These are phyloP conservation scores for Gallinago undulata DNA, from an alignment of 2,113 vertebrate genomes.

Conservation along the genomic window DNA sequence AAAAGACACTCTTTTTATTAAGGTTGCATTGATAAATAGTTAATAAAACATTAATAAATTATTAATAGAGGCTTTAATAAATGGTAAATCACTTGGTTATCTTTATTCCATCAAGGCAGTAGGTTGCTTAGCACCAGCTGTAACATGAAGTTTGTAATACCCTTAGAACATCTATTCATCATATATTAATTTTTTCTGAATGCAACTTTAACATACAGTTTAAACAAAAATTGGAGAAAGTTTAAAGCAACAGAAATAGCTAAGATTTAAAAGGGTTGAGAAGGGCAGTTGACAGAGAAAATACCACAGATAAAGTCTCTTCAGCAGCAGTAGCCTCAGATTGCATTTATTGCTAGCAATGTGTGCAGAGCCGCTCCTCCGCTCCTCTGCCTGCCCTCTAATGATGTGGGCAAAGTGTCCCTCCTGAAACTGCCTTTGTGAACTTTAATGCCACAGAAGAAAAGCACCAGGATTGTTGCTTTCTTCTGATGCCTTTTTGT, in stretches of 20 bases:
- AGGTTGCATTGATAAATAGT: conserved; percentile 48
- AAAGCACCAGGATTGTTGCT: neutral
- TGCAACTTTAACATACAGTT: neutral
- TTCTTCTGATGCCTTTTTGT: neutral
- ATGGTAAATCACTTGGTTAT: conserved; percentile 33
- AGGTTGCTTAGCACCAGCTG: conserved; percentile 16
- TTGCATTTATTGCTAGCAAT: neutral
- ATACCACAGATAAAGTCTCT: neutral
- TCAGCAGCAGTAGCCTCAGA: neutral
- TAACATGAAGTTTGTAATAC: neutral
- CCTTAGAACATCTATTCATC: conserved; percentile 3
- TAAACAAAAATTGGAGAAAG: neutral
- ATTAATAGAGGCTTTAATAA: conserved; percentile 50
- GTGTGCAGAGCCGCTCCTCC: neutral
- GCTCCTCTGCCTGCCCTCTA: neutral
- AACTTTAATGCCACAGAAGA: neutral
- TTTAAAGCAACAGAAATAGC: neutral
- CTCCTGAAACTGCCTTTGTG: neutral
- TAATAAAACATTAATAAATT: conserved; percentile 58
- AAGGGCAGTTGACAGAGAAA: neutral
- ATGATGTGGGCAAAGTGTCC: neutral
- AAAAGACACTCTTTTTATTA: neutral
- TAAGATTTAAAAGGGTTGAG: neutral
- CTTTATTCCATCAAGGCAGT: conserved; percentile 14
- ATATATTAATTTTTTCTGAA: neutral